Conservation (phyloP, 2,113 vertebrate species). For the Labeo rohita region DNA sequence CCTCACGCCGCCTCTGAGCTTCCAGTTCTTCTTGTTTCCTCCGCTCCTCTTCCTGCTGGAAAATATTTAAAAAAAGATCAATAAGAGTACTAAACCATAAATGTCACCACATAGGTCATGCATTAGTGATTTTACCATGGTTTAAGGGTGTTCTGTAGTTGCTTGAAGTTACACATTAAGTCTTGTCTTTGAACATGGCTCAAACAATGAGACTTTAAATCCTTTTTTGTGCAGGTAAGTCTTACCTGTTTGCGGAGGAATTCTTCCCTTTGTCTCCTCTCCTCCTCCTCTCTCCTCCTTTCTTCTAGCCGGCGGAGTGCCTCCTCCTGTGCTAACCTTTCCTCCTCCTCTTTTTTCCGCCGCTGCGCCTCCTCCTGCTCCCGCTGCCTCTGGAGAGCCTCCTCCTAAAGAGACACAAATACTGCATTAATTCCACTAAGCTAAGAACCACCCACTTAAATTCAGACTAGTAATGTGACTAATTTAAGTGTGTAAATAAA, state of each 20-base stretch:
- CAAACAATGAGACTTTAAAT: neutral
- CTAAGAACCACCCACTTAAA: neutral
- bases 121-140: neutral
- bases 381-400: slow-evolving; percentile 75
- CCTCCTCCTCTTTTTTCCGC: slow-evolving; percentile 87
- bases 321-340: slow-evolving; percentile 90
- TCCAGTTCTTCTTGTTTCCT: slow-evolving; percentile 89
- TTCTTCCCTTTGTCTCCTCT: slow-evolving; percentile 88
- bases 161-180: neutral
- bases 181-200: neutral
- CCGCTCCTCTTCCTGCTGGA: slow-evolving; percentile 87
- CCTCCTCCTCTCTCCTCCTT: slow-evolving; percentile 91
- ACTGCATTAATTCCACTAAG: neutral
- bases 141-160: too few relatives aligned
- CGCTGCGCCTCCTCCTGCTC: slow-evolving; percentile 81
- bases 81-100: neutral
- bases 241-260: slow-evolving; percentile 91
- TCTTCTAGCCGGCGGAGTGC: slow-evolving; percentile 88
- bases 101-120: neutral
- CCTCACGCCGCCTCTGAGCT: slow-evolving; percentile 79
- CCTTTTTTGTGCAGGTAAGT: neutral
- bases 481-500: neutral
- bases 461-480: neutral
- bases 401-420: slow-evolving; percentile 82
- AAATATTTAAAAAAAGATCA: neutral